These are phyloP conservation scores for Agrenia bidenticulata DNA, from an alignment of 2,888 invertebrate genomes.

Conservation along the genomic window DNA sequence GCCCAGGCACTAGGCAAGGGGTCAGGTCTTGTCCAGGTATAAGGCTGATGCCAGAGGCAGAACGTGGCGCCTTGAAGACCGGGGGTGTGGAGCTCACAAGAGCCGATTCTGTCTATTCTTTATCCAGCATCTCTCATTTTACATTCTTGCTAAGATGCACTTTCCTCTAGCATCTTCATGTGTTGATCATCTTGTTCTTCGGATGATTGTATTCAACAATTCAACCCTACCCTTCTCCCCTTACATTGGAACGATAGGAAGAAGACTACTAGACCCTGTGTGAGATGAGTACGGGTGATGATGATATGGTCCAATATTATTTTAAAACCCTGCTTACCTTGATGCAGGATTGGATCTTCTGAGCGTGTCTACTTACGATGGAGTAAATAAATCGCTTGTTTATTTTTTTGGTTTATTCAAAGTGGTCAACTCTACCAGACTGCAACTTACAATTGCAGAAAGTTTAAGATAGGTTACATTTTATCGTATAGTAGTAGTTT, in stretches of 20 bases:
- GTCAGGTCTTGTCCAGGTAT: slow-evolving; percentile 38
- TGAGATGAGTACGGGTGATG: neutral
- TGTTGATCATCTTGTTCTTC: neutral
- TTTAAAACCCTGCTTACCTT: slow-evolving; percentile 9
- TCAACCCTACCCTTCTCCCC: slow-evolving; percentile 11
- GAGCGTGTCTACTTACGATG: neutral
- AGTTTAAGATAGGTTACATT: too few species aligned
- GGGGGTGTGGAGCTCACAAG: slow-evolving; percentile 48
- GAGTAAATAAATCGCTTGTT: too few species aligned
- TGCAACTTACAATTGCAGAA: too few species aligned
- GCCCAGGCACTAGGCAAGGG: slow-evolving; percentile 41
- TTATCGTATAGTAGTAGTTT: too few species aligned
- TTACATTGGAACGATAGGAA: neutral
- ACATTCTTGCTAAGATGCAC: slow-evolving; percentile 7
- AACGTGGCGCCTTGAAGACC: slow-evolving; percentile 52
- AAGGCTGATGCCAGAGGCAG: slow-evolving; percentile 39
- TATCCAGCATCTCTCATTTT: slow-evolving; percentile 1
- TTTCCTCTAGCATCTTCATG: slow-evolving; percentile 2
- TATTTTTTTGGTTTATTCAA: too few species aligned
- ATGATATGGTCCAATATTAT: neutral
- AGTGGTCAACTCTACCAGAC: too few species aligned
- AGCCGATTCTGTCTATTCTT: slow-evolving; percentile 35
- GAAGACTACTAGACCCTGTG: neutral
- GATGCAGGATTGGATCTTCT: neutral
- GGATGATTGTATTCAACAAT: slow-evolving; percentile 1